Evolutionary conservation across 2,888 invertebrate genomes (phyloP), one percentile per base, ranked within the genome.

Genomic region (Eristalinus sepulchralis): DNA sequence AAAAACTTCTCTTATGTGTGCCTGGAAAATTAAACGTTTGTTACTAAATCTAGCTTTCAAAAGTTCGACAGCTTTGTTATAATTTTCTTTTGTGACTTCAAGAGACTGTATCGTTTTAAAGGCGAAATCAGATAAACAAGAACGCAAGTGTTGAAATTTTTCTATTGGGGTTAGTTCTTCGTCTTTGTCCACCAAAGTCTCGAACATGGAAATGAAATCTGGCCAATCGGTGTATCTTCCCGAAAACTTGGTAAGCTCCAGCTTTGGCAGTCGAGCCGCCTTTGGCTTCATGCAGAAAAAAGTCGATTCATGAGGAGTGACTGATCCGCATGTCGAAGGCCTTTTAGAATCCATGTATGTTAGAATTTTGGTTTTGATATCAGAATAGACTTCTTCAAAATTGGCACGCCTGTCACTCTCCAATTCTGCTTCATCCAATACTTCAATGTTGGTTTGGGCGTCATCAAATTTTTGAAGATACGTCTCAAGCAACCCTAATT

Each of bases 11-110:
- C 55, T 53, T 6, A 63, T 63, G 34, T 62, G 72, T 20, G 73
- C 33, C 73, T 53, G 63, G 33, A 64, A 73, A 9, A 55, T 73
- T 55, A 73, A 63, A 64, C 22, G 22, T 64, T 36, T 64, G 22
- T 39, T 62, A 20, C 34, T 62, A 64, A 39, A 36, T 22, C 63
- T n/a, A n/a, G n/a, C n/a, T n/a, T n/a, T n/a, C n/a, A n/a, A n/a
- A n/a, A n/a, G n/a, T n/a, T n/a, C n/a, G n/a, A n/a, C n/a, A n/a
- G n/a, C n/a, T n/a, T n/a, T n/a, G n/a, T n/a, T n/a, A n/a, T 75
- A 75, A 27, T 63, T 63, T 13, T 55, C 11, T 13, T 20, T 34
- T 24, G 62, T 73, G 20, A 62, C 27, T 11, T 63, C 63, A 9
- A 73, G 27, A 13, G 6, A 4, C 11, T 13, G 39, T 1, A 13